Evolutionary conservation across 2,113 vertebrate genomes (phyloP), one percentile per base, ranked within the genome.

Genomic region (Austrofundulus limnaeus): DNA sequence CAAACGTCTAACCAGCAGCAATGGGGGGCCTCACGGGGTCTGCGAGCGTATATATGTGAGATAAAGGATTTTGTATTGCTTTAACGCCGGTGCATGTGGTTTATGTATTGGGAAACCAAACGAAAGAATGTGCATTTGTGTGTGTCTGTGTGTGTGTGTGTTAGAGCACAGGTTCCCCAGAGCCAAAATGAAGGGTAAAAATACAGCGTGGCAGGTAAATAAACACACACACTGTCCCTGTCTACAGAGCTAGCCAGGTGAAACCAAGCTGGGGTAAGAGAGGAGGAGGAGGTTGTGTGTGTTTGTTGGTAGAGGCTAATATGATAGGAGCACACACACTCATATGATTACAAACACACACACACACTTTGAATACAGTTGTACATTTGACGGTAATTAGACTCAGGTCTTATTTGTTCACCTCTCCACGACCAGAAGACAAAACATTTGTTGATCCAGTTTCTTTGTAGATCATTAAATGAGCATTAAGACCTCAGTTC

Each of bases 1-100:
- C 70, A 78, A 63, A 87, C 53, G 85, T 89, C 85, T 66, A 75
- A 80, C 39, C 48, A 13, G 64, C 72, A 57, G 66, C 77, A 89
- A 89, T 72, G 16, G 74, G 82, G 68, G 76, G 80, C 85, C 87
- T 82, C 84, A 13, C 28, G 82, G 85, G 86, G 78, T 43, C 79
- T 68, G 45, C 14, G 63, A 63, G 61, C 34, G 62, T n/a, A 23
- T 56, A 25, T 70, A 54, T 56, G 43, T 38, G 38, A 9, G 37
- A 42, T 52, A 25, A 61, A 31, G 47, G 0, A 19, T 42, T 59
- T 70, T 70, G 45, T 76, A 61, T 60, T 17, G 19, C 11, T 51
- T 58, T 38, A 66, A 57, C 16, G 57, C 21, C 31, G n/a, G 39
- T 62, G 50, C n/a, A 46, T 14, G 60, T 47, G 54, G 11, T 58